Evolutionary conservation across 2,113 vertebrate species (phyloP).

Genomic region (Ciconia boyciana): DNA sequence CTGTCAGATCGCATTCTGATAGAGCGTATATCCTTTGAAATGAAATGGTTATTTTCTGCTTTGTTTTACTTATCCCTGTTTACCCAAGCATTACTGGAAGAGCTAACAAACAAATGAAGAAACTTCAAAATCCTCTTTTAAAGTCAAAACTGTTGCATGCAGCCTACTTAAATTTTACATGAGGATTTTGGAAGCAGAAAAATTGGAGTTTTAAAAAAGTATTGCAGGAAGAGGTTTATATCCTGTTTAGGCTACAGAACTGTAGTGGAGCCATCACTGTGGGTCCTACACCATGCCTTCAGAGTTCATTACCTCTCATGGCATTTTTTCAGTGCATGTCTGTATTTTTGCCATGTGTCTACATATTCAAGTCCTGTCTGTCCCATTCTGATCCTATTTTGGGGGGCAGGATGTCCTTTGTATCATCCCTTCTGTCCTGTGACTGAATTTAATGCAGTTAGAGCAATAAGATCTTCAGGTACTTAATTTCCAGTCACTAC

Average conservation of each 20-base stretch:
- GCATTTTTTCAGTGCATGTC: neutral
- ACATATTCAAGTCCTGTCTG: neutral
- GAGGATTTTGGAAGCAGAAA: neutral
- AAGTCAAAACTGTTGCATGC: neutral
- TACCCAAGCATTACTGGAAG: neutral
- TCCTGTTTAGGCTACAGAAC: neutral
- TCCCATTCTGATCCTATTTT: neutral
- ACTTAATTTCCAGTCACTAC: neutral
- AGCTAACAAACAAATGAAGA: neutral
- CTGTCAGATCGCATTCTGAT: conserved; percentile 23
- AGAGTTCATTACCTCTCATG: neutral
- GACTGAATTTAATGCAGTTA: neutral
- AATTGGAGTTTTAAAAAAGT: neutral
- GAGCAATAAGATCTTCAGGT: neutral
- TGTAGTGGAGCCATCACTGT: neutral
- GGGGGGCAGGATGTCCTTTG: neutral
- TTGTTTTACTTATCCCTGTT: neutral
- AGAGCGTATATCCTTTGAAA: neutral
- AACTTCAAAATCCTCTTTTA: neutral
- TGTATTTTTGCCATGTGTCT: neutral
- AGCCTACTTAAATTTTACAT: neutral
- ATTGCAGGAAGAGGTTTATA: neutral
- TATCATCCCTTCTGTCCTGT: neutral
- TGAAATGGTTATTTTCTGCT: neutral
- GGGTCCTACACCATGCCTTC: neutral